Evolutionary conservation across 2,888 invertebrate species (phyloP).

Genomic region (Drosophila paracracens): DNA sequence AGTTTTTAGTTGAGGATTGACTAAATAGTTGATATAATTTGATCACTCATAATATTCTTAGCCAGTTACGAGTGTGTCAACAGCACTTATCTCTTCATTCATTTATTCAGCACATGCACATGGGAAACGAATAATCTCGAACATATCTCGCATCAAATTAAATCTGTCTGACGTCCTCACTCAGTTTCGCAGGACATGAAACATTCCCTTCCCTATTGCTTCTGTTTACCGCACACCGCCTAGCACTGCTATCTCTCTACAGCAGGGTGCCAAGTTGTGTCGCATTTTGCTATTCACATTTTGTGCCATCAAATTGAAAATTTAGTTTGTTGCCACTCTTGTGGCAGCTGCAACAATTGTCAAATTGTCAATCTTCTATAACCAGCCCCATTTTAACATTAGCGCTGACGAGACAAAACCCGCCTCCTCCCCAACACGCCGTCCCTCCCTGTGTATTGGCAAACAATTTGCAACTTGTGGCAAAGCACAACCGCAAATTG

Average conservation of each 20-base stretch:
- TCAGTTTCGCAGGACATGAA: not conserved
- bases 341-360: constrained; percentile 41
- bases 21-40: not conserved
- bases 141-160: not conserved
- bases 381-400: constrained; percentile 37
- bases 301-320: constrained; percentile 14
- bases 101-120: not conserved
- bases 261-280: not conserved
- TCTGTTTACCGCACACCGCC: not conserved
- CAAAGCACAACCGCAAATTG: constrained; percentile 8
- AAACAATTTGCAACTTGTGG: constrained; percentile 29
- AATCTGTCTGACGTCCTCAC: not conserved
- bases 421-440: not conserved
- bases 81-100: not conserved
- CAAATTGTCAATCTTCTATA: constrained; percentile 45
- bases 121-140: not conserved
- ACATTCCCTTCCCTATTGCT: not conserved
- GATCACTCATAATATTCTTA: not conserved
- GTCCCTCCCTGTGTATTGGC: not conserved
- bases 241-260: not conserved
- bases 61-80: not conserved
- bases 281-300: constrained; percentile 15
- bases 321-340: constrained; percentile 1
- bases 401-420: constrained; percentile 11
- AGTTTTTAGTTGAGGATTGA: not conserved